Base-by-base conservation (phyloP, 2,113 vertebrate species). In the Eidolon helvum region DNA sequence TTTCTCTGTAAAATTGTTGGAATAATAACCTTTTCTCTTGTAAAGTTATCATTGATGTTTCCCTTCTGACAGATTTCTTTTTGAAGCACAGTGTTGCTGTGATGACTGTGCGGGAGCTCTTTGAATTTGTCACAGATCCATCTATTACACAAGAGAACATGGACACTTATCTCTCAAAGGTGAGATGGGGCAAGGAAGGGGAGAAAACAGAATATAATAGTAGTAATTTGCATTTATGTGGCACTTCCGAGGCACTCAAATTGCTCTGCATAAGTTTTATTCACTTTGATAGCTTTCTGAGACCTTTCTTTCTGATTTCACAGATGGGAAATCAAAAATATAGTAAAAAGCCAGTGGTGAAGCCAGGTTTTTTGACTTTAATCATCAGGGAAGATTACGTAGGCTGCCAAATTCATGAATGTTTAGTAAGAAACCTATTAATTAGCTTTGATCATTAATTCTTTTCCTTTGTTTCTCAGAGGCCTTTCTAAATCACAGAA, bases 81-180 rank as follows among this genome's bases (percentile, higher is more conserved):
- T 97, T 98, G 79, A 99, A 99, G 96, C 98, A 72, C 14, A 97
- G 89, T 0, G 99, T 99, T 21, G 99, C 99, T 0, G 99, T 99
- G 91, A 99, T 99, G 99, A 99, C 99, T 0, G 98, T 99, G 87
- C 98, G 99, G 78, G 99, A 99, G 90, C 99, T 99, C 87, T 99
- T 99, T 96, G 99, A 99, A 95, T 99, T 99, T 88, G 97, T 99
- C 98, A 99, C 99, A 0, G 99, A 99, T 95, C 99, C 98, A 5
- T 99, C 99, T 2, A 99, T 99, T 96, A 99, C 99, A 45, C 92
- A 19, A 0, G 96, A 98, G 89, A 99, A 99, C 98, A 98, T 99
- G n/a, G 99, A 99, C 59, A 98, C 98, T 16, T 99, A 99, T 90
- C 98, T 99, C 43, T 98, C 99, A 30, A 99, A 99, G 99, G 99